Base-by-base conservation (phyloP, 1,140 invertebrate genomes). In the Leptopilina boulardi region DNA sequence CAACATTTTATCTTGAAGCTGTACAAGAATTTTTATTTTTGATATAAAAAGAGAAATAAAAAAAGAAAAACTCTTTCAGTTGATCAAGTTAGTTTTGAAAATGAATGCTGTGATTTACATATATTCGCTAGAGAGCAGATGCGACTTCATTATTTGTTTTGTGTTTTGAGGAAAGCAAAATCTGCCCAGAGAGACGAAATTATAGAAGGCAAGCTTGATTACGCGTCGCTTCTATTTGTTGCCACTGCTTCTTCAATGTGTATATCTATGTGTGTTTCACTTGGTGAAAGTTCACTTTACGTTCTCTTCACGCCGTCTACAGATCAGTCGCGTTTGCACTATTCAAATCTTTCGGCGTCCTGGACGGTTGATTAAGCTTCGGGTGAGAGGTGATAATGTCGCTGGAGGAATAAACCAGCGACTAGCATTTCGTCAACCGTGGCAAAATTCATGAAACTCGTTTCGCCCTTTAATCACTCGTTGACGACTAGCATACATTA, bases 331-430 rank as follows among this genome's bases (percentile, higher is more conserved):
- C 56, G 59, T 66, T 30, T 66, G 23, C 59, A 66, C 78, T 77
- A 80, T 80, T 80, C 76, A 78, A 54, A n/a, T 73, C 70, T 54
- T 59, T 71, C 23, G 76, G 42, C 70, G 10, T 66, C 10, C 59
- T 54, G 26, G 30, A 41, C 74, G 66, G 54, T 82, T 83, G 82
- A 83, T 83, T 83, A 83, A 82, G 80, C 80, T 80, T 71, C 70
- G 72, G 70, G 72, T 26, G 74, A 77, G 73, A 83, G 74, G 76
- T 73, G 78, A 77, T 81, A 78, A 80, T 79, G 71, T 76, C 42
- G 73, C 74, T n/a, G 66, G n/a, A 70, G 80, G 54, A 80, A 81
- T 83, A 66, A 66, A 42, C 70, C 74, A 77, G 73, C 21, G 66
- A 59, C 47, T 75, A 42, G n/a, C 71, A 79, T 75, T 73, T 47